Evolutionary conservation across 2,113 vertebrate species (phyloP).

Genomic region (Calypte anna): DNA sequence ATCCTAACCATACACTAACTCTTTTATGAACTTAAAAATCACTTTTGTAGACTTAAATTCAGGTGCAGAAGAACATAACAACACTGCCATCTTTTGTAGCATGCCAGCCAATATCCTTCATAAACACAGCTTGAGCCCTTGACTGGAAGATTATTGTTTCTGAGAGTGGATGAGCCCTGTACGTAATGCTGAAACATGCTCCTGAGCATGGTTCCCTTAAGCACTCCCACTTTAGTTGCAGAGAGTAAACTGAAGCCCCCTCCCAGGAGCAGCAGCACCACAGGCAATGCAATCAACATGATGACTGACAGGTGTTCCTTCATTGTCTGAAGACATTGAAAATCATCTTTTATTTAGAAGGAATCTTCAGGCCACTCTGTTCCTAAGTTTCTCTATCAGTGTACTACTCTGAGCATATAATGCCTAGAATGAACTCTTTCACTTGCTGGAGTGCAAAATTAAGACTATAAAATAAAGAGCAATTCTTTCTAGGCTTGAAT

Average conservation of each 20-base stretch:
- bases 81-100: neutral
- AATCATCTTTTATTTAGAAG: neutral
- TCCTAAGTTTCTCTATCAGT: neutral
- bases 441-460: neutral
- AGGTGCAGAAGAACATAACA: neutral
- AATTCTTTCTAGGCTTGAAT: neutral
- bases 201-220: neutral
- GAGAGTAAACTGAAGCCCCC: neutral
- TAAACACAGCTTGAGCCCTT: neutral
- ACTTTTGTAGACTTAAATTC: neutral
- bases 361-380: neutral
- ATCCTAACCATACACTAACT: neutral
- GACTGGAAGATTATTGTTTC: neutral
- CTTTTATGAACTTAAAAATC: neutral
- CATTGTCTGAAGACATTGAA: neutral
- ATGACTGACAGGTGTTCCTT: neutral
- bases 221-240: neutral
- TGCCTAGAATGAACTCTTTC: neutral
- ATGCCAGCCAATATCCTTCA: neutral
- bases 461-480: neutral
- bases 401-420: neutral
- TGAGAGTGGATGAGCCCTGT: neutral
- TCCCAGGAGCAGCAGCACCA: neutral
- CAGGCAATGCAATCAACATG: neutral
- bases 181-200: neutral